phyloP scores from a whole-genome alignment of 2,797 vertebrate species.

The Poeciliopsis presidionis region DNA sequence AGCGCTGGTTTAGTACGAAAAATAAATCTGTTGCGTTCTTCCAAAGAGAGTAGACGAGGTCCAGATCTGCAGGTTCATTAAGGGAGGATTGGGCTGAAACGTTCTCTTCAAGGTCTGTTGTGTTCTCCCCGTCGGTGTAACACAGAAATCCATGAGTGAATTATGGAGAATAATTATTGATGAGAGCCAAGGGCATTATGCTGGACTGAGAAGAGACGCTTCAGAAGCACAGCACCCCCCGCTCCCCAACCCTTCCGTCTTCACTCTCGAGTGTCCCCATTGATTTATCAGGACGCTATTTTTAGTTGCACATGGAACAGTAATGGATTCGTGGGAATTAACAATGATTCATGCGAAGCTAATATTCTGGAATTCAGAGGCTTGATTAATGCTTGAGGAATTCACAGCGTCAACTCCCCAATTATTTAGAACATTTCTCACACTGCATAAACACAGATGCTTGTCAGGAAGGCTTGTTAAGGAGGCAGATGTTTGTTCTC shows the following conservation, averaged over 20 bases:
- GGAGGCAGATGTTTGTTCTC: slow-evolving; percentile 47
- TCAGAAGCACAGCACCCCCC: slow-evolving; percentile 46
- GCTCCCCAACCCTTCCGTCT: slow-evolving; percentile 27
- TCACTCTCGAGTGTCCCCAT: slow-evolving; percentile 69
- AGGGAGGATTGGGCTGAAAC: slow-evolving; percentile 20
- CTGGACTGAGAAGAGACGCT: slow-evolving; percentile 52
- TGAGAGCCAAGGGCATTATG: slow-evolving; percentile 57
- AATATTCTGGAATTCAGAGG: slow-evolving; percentile 73
- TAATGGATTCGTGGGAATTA: slow-evolving; percentile 76
- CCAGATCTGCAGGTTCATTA: slow-evolving; percentile 31
- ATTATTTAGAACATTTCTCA: slow-evolving; percentile 74
- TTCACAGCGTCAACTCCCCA: slow-evolving; percentile 55
- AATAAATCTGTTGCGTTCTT: slow-evolving; percentile 17
- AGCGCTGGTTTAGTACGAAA: slow-evolving; percentile 11
- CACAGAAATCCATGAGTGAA: slow-evolving; percentile 52
- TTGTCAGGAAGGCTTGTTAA: slow-evolving; percentile 47
- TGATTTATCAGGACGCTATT: slow-evolving; percentile 78
- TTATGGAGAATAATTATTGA: slow-evolving; percentile 70
- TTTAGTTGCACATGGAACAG: slow-evolving; percentile 74
- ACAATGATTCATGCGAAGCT: slow-evolving; percentile 75
- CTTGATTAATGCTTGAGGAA: slow-evolving; percentile 71
- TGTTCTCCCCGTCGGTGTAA: slow-evolving; percentile 22
- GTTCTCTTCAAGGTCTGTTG: slow-evolving; percentile 41
- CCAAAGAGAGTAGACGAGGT: slow-evolving; percentile 33
- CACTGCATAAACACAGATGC: slow-evolving; percentile 68